Evolutionary conservation across 1,140 invertebrate genomes (phyloP), one percentile per base, ranked within the genome.

Genomic region (Ceratina japonica): DNA sequence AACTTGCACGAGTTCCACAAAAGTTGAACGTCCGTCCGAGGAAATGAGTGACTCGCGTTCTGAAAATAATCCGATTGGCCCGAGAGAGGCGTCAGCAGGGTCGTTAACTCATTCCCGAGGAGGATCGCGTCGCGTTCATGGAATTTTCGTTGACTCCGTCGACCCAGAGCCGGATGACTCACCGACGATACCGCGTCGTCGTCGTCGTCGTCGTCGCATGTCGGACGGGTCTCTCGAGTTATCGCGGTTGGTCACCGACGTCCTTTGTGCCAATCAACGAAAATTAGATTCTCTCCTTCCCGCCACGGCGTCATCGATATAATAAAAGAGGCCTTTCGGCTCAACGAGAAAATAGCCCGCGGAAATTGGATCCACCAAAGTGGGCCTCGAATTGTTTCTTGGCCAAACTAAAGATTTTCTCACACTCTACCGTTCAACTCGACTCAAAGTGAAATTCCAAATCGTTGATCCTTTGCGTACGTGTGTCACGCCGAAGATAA

Each of bases 181-280:
- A 62, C 10, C 13, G 64, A 68, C 52, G 56, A 51, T 49, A 10
- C 58, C 73, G 15, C n/a, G 54, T 5, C 51, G 24, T 18, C n/a
- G n/a, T n/a, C n/a, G n/a, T n/a, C n/a, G n/a, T n/a, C n/a, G n/a
- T n/a, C 49, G 54, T 15, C 31, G 22, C 65, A 16, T 27, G 24
- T 76, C 62, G 61, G 12, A 61, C 31, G 15, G 22, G 76, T 75
- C 81, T 44, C 37, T n/a, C 75, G 75, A 75, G 69, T 72, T 75
- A 82, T 84, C 71, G 76, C 75, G 56, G 64, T 70, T 52, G 27
- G 52, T 22, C n/a, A 68, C 64, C 18, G 10, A 52, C 52, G 51
- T 77, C 65, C 56, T 83, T 83, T 80, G 66, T 74, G 66, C 64
- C 81, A 72, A 84, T 83, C 76, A 72, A 71, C 81, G 81, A 83